phyloP scores from a whole-genome alignment of 1,140 invertebrate species.

The Lepidostoma basale region DNA sequence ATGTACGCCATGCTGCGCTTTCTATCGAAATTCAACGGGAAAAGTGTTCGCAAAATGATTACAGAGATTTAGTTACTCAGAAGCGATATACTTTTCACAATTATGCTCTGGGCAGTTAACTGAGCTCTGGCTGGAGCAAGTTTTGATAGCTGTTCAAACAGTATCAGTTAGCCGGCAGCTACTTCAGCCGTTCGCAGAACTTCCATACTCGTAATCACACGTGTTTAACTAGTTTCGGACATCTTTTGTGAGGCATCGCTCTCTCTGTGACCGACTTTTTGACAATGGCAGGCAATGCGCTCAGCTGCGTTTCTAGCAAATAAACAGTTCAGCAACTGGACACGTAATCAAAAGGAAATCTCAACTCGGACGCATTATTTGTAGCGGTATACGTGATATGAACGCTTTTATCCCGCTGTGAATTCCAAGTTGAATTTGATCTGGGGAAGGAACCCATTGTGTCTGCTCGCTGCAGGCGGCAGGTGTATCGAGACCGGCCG shows the following conservation, averaged over 20 bases:
- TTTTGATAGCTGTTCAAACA: too few relatives aligned
- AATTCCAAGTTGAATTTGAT: neutral
- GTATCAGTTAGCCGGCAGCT: too few relatives aligned
- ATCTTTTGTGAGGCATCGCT: neutral
- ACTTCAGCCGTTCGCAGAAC: too few relatives aligned
- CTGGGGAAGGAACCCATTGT: neutral
- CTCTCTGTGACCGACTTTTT: slow-evolving; percentile 15
- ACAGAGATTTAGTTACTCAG: too few relatives aligned
- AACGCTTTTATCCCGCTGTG: neutral
- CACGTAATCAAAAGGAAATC: neutral
- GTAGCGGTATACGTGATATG: neutral
- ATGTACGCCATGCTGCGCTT: too few relatives aligned
- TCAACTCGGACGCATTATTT: neutral
- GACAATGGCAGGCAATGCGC: slow-evolving; percentile 3
- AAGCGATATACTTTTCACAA: too few relatives aligned
- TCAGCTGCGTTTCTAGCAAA: neutral
- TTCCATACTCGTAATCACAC: too few relatives aligned
- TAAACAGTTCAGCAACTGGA: neutral
- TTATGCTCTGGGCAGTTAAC: too few relatives aligned
- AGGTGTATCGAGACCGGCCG: neutral
- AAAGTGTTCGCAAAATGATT: too few relatives aligned
- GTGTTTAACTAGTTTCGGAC: neutral
- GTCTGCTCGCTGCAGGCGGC: neutral
- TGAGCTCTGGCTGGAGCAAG: too few relatives aligned
- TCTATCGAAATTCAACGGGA: too few relatives aligned